These are phyloP conservation scores for Saccostrea echinata DNA, from an alignment of 1,140 invertebrate genomes.

Conservation along the genomic window DNA sequence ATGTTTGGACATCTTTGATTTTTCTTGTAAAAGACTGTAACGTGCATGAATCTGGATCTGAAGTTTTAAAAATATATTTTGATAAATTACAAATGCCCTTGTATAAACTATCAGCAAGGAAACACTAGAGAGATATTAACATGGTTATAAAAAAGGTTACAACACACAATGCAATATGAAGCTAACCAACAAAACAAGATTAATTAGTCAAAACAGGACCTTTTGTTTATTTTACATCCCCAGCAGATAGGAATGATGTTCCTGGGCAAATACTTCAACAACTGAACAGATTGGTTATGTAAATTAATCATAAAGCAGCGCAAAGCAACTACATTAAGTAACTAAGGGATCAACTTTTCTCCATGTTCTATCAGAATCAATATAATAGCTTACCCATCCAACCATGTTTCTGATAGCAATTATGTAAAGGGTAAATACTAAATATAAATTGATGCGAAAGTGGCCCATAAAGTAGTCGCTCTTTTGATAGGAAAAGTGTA, in stretches of 20 bases:
- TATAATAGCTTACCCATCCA: background rate
- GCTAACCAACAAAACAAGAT: background rate
- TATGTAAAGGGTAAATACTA: no score
- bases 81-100: no score
- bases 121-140: background rate
- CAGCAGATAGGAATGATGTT: background rate
- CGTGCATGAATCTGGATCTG: slow-evolving; percentile 63
- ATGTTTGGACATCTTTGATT: slow-evolving; percentile 45
- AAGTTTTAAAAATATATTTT: slow-evolving; percentile 20
- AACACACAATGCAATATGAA: no score
- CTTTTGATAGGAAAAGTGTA: no score
- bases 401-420: no score
- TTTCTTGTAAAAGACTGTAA: slow-evolving; percentile 65
- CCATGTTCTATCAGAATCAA: background rate
- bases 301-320: slow-evolving; percentile 3
- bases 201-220: background rate
- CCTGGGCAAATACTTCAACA: background rate
- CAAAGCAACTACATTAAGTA: background rate
- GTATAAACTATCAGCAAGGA: background rate
- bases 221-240: background rate
- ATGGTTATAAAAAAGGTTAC: background rate
- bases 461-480: no score
- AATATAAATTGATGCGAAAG: no score
- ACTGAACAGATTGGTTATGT: background rate
- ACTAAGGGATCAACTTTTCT: background rate